phyloP scores from a whole-genome alignment of 1,140 invertebrate species.

The Apis mellifera region DNA sequence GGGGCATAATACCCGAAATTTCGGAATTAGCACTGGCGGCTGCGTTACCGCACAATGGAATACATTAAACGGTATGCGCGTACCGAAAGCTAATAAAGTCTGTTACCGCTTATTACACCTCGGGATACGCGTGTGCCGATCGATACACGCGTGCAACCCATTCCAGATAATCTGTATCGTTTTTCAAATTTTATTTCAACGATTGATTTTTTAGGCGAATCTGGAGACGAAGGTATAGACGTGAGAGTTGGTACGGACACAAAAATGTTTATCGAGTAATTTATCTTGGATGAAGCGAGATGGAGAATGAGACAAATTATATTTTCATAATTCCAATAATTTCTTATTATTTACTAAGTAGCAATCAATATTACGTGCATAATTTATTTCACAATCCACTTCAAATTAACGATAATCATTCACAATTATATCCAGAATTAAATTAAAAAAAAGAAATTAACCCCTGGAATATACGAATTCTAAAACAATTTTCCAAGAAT shows the following conservation, averaged over 20 bases:
- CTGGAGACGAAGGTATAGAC: too few species aligned
- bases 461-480: too few species aligned
- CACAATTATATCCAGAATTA: too few species aligned
- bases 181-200: constrained; percentile 5
- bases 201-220: background rate
- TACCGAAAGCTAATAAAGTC: constrained; percentile 74
- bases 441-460: too few species aligned
- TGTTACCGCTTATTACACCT: constrained; percentile 73
- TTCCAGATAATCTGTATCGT: constrained; percentile 3
- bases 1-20: constrained; percentile 72
- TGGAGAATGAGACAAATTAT: too few species aligned
- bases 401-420: too few species aligned
- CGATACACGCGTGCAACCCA: constrained; percentile 41
- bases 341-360: too few species aligned
- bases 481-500: too few species aligned
- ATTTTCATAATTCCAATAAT: too few species aligned
- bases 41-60: constrained; percentile 70
- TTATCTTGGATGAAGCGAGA: background rate
- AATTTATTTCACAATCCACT: too few species aligned
- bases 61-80: constrained; percentile 71
- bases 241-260: too few species aligned
- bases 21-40: constrained; percentile 70
- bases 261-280: background rate
- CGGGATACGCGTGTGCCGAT: constrained; percentile 57
- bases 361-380: too few species aligned